Percentiles rank a stretch among this genome's conserved stretches.
Conservation (phyloP, 2,888 invertebrate species). For the Drosophila phalerata region DNA sequence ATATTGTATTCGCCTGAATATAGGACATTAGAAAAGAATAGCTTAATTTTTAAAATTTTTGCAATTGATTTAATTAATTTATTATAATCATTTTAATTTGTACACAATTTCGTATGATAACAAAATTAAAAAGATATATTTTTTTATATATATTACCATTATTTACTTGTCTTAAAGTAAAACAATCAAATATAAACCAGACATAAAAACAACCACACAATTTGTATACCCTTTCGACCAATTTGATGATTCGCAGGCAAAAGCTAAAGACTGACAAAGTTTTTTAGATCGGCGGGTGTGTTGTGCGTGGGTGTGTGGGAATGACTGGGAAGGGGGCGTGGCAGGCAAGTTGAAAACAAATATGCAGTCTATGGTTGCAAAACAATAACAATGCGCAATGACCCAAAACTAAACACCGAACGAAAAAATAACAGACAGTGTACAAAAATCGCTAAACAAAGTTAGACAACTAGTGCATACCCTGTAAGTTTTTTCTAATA, state of each 20-base stretch:
- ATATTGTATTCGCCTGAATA: too few species aligned
- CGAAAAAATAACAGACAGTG: constrained; percentile 21
- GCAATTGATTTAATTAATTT: too few species aligned
- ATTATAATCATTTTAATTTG: too few species aligned
- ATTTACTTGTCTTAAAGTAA: too few species aligned
- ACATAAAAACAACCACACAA: not conserved
- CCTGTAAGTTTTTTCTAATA: not conserved
- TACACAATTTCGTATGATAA: too few species aligned
- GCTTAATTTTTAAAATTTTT: too few species aligned
- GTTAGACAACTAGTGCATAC: not conserved
- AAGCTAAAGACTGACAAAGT: constrained; percentile 2
- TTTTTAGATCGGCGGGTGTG: constrained; percentile 7
- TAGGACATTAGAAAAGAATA: not conserved
- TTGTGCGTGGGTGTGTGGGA: not conserved
- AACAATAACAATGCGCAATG: constrained; percentile 77
- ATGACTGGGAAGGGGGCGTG: not conserved
- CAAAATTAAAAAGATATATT: too few species aligned
- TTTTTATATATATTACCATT: too few species aligned
- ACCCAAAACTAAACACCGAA: constrained; percentile 74
- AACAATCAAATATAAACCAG: not conserved
- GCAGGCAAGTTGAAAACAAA: constrained; percentile 56
- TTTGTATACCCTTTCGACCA: not conserved
- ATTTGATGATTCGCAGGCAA: not conserved
- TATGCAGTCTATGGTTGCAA: constrained; percentile 61
- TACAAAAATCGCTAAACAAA: not conserved